Evolutionary conservation across 2,113 vertebrate species (phyloP).

Genomic region (Rhinolophus sinicus): DNA sequence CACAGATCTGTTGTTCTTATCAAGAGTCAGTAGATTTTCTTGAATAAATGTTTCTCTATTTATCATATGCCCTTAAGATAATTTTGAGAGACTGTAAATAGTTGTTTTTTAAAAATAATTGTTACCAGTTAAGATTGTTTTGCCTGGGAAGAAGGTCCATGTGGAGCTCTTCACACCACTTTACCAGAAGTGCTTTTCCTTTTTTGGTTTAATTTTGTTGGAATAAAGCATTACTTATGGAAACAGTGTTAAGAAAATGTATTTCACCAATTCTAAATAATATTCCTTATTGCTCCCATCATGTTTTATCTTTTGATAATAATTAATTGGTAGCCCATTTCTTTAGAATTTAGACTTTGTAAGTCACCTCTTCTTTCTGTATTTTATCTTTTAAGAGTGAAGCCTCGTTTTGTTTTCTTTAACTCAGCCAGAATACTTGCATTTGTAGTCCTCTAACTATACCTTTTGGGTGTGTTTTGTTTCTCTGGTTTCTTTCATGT

Average conservation of each 20-base stretch:
- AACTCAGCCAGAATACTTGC: background rate
- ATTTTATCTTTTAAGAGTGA: slow-evolving; percentile 37
- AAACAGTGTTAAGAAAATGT: background rate
- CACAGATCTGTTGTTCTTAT: background rate
- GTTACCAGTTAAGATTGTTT: background rate
- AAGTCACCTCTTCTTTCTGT: slow-evolving; percentile 13
- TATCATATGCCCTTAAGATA: background rate
- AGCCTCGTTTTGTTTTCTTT: background rate
- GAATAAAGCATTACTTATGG: background rate
- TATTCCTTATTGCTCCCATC: background rate
- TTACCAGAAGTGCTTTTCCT: background rate
- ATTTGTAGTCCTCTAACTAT: background rate
- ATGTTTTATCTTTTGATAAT: slow-evolving; percentile 15
- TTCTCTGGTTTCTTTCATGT: slow-evolving; percentile 34
- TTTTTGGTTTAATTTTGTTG: slow-evolving; percentile 23
- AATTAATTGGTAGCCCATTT: background rate
- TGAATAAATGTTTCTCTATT: background rate
- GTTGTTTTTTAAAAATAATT: background rate
- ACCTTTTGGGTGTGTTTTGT: slow-evolving; percentile 16
- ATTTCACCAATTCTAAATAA: background rate
- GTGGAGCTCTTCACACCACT: background rate
- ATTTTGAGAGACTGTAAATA: background rate
- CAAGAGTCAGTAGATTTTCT: slow-evolving; percentile 4
- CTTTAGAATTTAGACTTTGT: slow-evolving; percentile 20
- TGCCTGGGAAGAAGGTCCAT: background rate